Conservation (phyloP, 2,888 invertebrate genomes). For the Pilophorus perplexus region DNA sequence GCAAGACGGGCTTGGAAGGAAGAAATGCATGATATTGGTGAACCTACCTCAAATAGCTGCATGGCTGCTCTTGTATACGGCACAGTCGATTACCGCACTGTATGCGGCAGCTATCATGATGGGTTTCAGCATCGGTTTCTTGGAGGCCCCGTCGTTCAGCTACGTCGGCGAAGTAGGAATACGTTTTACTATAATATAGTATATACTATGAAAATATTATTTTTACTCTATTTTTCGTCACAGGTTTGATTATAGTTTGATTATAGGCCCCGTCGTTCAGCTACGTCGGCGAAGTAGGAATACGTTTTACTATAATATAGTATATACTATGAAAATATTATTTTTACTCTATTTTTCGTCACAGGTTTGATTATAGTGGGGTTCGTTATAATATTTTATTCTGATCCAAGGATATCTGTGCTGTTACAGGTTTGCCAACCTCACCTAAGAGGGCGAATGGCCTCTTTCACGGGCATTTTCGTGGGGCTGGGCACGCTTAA, state of each 20-base stretch:
- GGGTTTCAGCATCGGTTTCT: slow-evolving; percentile 60
- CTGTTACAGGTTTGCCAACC: slow-evolving; percentile 56
- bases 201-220: too few species aligned
- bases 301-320: too few species aligned
- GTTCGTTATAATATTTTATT: too few species aligned
- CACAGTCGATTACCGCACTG: slow-evolving; percentile 56
- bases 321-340: too few species aligned
- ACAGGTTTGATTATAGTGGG: slow-evolving; percentile 60
- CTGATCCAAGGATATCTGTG: too few species aligned
- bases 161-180: slow-evolving; percentile 58
- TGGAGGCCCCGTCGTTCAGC: slow-evolving; percentile 61
- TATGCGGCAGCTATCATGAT: slow-evolving; percentile 57
- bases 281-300: slow-evolving; percentile 58
- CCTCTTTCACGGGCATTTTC: slow-evolving; percentile 56
- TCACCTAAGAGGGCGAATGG: slow-evolving; percentile 57
- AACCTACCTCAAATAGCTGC: slow-evolving; percentile 60
- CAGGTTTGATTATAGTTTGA: slow-evolving; percentile 61
- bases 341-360: too few species aligned
- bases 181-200: too few species aligned
- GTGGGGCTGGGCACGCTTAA: slow-evolving; percentile 57
- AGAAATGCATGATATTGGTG: slow-evolving; percentile 58
- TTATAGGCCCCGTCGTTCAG: slow-evolving; percentile 62
- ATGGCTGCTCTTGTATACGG: slow-evolving; percentile 59
- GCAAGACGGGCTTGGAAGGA: slow-evolving; percentile 59
- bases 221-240: too few species aligned